phyloP scores from a whole-genome alignment of 2,797 vertebrate genomes.

The Vultur gryphus region DNA sequence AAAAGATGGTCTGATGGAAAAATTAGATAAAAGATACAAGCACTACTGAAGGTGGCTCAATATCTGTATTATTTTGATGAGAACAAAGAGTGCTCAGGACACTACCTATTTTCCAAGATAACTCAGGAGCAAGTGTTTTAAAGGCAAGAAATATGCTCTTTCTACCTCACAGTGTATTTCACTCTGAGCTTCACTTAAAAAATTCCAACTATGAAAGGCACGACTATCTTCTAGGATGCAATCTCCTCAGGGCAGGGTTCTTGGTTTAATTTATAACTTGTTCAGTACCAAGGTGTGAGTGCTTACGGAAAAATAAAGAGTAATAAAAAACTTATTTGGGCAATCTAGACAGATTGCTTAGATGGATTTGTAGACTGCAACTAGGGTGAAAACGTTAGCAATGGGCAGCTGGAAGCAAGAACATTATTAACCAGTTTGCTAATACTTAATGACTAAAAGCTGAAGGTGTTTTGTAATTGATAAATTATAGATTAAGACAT shows the following conservation, averaged over 20 bases:
- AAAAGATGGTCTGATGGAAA: neutral
- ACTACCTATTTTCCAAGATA: neutral
- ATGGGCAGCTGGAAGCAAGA: neutral
- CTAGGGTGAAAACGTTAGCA: neutral
- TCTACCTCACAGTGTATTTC: neutral
- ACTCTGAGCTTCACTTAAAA: neutral
- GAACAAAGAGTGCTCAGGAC: neutral
- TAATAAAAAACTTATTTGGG: neutral
- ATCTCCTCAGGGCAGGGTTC: neutral
- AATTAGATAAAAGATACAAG: neutral
- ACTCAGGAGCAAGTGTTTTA: neutral
- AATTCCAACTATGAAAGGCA: neutral
- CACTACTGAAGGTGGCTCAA: neutral
- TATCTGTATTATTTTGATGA: neutral
- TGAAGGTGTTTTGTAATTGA: neutral
- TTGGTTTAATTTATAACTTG: conserved; percentile 17
- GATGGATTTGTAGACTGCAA: neutral
- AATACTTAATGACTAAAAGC: neutral
- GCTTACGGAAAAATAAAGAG: conserved; percentile 23
- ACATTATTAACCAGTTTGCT: neutral
- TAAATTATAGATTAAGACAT: neutral
- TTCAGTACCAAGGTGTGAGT: neutral
- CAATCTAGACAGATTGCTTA: neutral
- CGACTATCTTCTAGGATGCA: neutral
- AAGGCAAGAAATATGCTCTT: neutral